Evolutionary conservation across 2,113 vertebrate genomes (phyloP), one percentile per base, ranked within the genome.

Genomic region (Xenus cinereus): DNA sequence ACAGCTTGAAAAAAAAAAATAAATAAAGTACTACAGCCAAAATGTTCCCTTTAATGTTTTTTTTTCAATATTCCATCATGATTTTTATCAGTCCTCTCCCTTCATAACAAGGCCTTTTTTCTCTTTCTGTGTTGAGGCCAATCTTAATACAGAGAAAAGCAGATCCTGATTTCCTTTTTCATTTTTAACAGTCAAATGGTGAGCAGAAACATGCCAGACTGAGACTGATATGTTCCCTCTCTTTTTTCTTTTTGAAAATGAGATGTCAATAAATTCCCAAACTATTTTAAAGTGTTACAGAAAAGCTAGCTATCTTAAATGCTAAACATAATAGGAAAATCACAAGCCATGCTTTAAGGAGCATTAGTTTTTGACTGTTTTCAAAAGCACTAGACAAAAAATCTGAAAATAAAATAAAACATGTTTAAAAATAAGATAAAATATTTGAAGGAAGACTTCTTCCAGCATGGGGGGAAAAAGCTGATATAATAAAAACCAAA

Each of bases 81-180:
- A 84, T 82, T 96, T 95, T 97, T 96, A 95, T 95, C 89, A 75
- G 56, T 41, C 33, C 7, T 88, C 23, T 90, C 35, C 53, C 48
- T 76, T 72, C 62, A 14, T 73, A 92, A 93, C 19, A 68, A 81
- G 39, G n/a, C 12, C 51, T 93, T 90, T 96, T 84, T 93, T 92
- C 87, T 91, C 45, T 73, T 90, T 92, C 48, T 86, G 69, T 89
- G 35, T 68, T 91, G 64, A 7, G 50, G 69, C 89, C 84, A 68
- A 4, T 75, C 80, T 84, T 75, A 92, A 60, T 56, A 41, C 19
- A 72, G 43, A 83, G 35, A 11, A 93, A 87, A 97, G 78, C 48
- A 94, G 69, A 79, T 57, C 68, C 43, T 89, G 6, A 48, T 92
- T 94, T 95, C 80, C 51, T 92, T 78, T 87, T 83, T 90, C 15